These are phyloP conservation scores for Gymnorhina tibicen DNA, from an alignment of 2,113 vertebrate species.

Conservation along the genomic window DNA sequence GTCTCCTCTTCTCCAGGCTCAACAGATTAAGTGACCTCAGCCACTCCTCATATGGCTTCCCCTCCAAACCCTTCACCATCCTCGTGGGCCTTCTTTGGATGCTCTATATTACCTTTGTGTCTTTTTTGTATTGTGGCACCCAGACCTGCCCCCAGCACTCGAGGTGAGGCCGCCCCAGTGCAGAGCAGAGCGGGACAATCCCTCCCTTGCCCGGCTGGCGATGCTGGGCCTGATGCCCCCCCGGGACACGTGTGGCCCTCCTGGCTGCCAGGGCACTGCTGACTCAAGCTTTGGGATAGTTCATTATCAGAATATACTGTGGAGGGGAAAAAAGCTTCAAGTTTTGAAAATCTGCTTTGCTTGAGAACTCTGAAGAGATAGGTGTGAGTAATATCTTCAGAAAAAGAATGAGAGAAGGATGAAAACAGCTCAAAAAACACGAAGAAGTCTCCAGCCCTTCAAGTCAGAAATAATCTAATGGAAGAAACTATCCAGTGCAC, in stretches of 20 bases:
- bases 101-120: rapidly evolving
- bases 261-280: background rate
- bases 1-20: background rate
- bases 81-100: background rate
- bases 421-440: background rate
- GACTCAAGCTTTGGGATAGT: background rate
- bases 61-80: background rate
- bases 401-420: background rate
- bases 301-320: background rate
- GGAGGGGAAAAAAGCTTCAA: background rate
- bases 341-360: background rate
- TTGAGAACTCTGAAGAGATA: background rate
- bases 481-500: background rate
- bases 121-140: background rate
- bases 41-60: rapidly evolving
- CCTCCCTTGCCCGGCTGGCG: rapidly evolving
- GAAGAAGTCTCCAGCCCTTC: background rate
- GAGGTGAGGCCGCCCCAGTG: rapidly evolving
- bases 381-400: background rate
- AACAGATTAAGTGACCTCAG: background rate
- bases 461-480: background rate
- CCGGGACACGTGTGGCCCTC: rapidly evolving
- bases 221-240: background rate
- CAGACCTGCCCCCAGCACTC: rapidly evolving
- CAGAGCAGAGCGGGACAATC: background rate